These are phyloP conservation scores for Acanthosoma haemorrhoidale DNA, from an alignment of 2,888 invertebrate species.

Conservation along the genomic window DNA sequence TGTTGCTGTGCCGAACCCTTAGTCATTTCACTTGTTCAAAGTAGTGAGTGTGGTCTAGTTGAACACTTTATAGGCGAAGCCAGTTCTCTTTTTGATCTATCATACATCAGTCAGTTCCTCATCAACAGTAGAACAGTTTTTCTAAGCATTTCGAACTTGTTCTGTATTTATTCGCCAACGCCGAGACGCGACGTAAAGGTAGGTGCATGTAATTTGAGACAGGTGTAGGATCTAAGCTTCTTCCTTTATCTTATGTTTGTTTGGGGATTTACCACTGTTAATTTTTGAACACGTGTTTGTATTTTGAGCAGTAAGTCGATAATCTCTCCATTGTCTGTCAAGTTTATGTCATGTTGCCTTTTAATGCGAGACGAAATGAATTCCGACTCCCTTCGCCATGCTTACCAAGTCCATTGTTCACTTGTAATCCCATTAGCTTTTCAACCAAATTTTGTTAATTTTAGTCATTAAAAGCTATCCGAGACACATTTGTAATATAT, in stretches of 20 bases:
- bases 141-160: no score
- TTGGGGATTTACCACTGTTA: no score
- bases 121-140: no score
- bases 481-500: no score
- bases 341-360: constrained; percentile 7
- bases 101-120: neutral
- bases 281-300: no score
- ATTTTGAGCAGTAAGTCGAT: neutral
- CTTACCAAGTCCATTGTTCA: constrained; percentile 9
- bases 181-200: neutral
- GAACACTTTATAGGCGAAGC: neutral
- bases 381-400: constrained; percentile 22
- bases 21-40: constrained; percentile 27
- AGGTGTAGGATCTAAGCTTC: neutral
- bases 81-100: no score
- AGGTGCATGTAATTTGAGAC: constrained; percentile 19
- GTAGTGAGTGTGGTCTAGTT: constrained; percentile 15
- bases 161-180: neutral
- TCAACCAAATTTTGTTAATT: no score
- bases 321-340: neutral
- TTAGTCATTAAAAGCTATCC: no score
- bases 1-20: constrained; percentile 13
- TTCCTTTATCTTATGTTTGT: neutral
- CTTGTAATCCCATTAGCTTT: neutral
- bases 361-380: neutral